phyloP scores from a whole-genome alignment of 2,113 vertebrate species.

The Rhegmatorhina hoffmannsi region DNA sequence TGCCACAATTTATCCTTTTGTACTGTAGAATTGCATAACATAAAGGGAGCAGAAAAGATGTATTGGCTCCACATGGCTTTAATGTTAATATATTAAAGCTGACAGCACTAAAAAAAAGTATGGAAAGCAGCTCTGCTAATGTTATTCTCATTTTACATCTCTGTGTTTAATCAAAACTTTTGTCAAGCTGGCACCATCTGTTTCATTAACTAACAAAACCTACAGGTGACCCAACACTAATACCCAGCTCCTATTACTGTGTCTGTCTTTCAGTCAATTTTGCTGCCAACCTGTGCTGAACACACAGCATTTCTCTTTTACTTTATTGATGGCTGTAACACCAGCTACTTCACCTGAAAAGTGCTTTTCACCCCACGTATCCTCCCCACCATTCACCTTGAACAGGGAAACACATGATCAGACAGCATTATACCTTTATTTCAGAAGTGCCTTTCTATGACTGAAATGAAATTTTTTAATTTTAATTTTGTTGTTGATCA shows the following conservation, averaged over 20 bases:
- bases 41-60: constrained; percentile 57
- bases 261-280: not conserved
- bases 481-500: constrained; percentile 33
- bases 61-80: constrained; percentile 68
- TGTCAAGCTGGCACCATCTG: constrained; percentile 49
- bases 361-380: not conserved
- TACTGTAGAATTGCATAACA: constrained; percentile 54
- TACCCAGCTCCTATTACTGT: constrained; percentile 22
- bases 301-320: not conserved
- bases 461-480: constrained; percentile 1
- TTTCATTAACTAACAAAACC: constrained; percentile 52
- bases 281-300: not conserved
- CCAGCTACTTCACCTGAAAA: not conserved
- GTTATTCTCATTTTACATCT: constrained; percentile 64
- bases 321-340: not conserved
- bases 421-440: not conserved
- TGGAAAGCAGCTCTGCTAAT: constrained; percentile 56
- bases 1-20: constrained; percentile 64
- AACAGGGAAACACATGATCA: not conserved
- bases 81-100: constrained; percentile 64
- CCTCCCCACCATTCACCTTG: not conserved
- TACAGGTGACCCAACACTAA: constrained; percentile 21
- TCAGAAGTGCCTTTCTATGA: not conserved
- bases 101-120: constrained; percentile 62
- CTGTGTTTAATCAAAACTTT: constrained; percentile 67